phyloP scores from a whole-genome alignment of 1,140 invertebrate genomes.

The Drosophila sp. region DNA sequence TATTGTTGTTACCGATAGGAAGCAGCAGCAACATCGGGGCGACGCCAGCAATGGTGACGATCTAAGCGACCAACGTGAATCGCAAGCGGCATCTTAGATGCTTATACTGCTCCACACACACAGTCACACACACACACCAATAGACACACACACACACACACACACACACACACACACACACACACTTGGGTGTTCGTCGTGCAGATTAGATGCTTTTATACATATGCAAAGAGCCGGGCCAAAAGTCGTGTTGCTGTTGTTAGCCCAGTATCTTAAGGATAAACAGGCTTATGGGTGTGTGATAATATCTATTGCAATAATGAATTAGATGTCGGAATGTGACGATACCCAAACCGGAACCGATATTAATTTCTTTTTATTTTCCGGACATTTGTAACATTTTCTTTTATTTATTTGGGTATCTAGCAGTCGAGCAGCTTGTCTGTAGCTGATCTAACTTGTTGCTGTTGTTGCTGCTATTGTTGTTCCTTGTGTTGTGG shows the following conservation, averaged over 20 bases:
- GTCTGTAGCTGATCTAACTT: neutral
- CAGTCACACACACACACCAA: constrained; percentile 12
- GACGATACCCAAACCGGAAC: too few relatives aligned
- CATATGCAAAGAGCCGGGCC: constrained; percentile 68
- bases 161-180: constrained; percentile 46
- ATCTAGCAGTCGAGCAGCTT: too few relatives aligned
- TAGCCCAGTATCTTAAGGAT: neutral
- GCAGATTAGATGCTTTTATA: constrained; percentile 74
- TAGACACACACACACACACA: constrained; percentile 34
- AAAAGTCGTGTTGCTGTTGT: constrained; percentile 70
- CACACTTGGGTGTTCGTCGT: constrained; percentile 44
- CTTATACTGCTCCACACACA: constrained; percentile 49
- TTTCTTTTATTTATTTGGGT: too few relatives aligned
- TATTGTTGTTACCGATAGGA: constrained; percentile 29
- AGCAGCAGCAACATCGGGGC: constrained; percentile 53
- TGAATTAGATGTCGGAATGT: too few relatives aligned
- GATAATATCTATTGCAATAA: too few relatives aligned
- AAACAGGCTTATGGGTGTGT: too few relatives aligned
- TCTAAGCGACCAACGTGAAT: constrained; percentile 69
- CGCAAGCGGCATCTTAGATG: constrained; percentile 78
- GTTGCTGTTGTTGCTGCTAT: constrained; percentile 49
- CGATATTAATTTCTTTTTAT: too few relatives aligned
- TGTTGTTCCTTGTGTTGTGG: constrained; percentile 39
- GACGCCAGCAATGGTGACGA: constrained; percentile 69
- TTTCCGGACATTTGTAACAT: too few relatives aligned